Evolutionary conservation across 2,113 vertebrate species (phyloP).

Genomic region (Amphiprion percula): DNA sequence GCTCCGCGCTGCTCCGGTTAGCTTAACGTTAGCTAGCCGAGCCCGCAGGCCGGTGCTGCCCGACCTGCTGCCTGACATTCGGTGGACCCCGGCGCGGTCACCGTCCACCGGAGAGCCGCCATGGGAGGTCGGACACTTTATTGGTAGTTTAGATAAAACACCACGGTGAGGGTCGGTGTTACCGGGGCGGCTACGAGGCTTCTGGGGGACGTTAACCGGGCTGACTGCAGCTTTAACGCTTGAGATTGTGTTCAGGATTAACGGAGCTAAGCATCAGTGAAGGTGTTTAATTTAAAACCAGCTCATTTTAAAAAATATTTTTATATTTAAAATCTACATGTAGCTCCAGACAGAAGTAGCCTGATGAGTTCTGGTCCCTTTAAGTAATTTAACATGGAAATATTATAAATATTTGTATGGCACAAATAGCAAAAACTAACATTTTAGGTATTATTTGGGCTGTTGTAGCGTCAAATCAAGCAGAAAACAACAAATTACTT

Average conservation of each 20-base stretch:
- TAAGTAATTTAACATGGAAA: no score
- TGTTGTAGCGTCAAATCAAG: no score
- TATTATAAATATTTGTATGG: no score
- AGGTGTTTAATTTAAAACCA: neutral
- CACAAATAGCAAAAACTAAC: no score
- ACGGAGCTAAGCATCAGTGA: neutral
- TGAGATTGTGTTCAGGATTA: slow-evolving; percentile 37
- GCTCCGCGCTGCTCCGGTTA: slow-evolving; percentile 39
- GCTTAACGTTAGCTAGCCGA: slow-evolving; percentile 56
- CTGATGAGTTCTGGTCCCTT: neutral
- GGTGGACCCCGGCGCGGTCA: neutral
- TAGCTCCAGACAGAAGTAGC: neutral
- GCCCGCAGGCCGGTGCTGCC: slow-evolving; percentile 52
- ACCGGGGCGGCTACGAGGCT: neutral
- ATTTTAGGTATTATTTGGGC: no score
- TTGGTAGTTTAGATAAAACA: no score
- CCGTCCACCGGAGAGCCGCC: neutral
- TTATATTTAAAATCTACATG: neutral
- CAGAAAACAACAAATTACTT: no score
- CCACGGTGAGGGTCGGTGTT: no score
- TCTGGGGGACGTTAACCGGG: neutral
- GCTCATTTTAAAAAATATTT: neutral
- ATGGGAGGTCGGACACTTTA: rapidly evolving
- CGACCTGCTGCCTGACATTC: slow-evolving; percentile 30
- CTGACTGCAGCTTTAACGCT: slow-evolving; percentile 17